Evolutionary conservation across 2,888 invertebrate species (phyloP).

Genomic region (Eilema sororculum): DNA sequence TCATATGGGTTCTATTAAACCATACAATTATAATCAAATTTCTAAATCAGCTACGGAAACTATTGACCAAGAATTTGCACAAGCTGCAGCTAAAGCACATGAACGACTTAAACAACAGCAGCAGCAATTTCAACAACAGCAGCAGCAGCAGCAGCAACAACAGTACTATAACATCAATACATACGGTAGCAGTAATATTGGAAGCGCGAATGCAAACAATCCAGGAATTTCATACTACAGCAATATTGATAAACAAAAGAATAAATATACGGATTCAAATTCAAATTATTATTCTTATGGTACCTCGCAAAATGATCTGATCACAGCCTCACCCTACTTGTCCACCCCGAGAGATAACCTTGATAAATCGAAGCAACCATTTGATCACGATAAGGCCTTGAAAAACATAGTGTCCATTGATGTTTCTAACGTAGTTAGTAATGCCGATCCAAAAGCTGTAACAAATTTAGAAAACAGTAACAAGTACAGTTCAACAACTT

Average conservation of each 20-base stretch:
- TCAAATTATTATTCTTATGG: constrained; percentile 58
- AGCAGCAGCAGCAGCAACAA: constrained; percentile 50
- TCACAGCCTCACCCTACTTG: constrained; percentile 73
- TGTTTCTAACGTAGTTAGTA: constrained; percentile 77
- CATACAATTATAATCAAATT: constrained; percentile 68
- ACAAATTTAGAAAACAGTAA: constrained; percentile 57
- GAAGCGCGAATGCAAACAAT: constrained; percentile 49
- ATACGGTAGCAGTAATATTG: constrained; percentile 50
- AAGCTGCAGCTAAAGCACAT: constrained; percentile 79
- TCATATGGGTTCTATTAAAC: constrained; percentile 75
- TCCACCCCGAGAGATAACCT: constrained; percentile 62
- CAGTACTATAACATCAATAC: constrained; percentile 55
- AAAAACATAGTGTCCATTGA: constrained; percentile 84
- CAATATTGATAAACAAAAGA: constrained; percentile 67
- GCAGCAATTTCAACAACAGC: constrained; percentile 57
- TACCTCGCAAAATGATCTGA: constrained; percentile 68
- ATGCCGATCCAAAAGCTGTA: constrained; percentile 65
- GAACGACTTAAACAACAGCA: constrained; percentile 73
- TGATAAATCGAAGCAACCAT: constrained; percentile 73
- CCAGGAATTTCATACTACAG: constrained; percentile 55
- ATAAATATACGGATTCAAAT: constrained; percentile 62
- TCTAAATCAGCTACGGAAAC: constrained; percentile 72
- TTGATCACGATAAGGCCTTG: constrained; percentile 82
- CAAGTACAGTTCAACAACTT: constrained; percentile 60
- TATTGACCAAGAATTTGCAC: constrained; percentile 78